These are phyloP conservation scores for Pontoporia blainvillei DNA, from an alignment of 2,113 vertebrate species.

Conservation along the genomic window DNA sequence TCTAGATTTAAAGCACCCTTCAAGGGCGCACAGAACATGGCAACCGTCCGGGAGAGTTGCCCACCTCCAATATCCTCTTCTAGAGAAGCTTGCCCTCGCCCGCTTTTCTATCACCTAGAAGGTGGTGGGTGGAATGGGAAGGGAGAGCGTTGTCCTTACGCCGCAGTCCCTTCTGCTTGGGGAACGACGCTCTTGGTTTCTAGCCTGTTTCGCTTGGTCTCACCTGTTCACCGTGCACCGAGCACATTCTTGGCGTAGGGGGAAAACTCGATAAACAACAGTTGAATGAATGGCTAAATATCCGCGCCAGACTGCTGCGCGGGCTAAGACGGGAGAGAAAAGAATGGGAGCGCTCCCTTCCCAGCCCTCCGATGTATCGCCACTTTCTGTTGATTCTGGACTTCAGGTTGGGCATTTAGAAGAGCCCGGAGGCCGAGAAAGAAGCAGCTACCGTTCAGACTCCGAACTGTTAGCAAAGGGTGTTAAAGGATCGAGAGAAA, in stretches of 20 bases:
- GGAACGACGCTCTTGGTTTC: not conserved
- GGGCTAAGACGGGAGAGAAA: not conserved
- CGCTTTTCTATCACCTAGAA: not conserved
- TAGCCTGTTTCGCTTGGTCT: too few species aligned
- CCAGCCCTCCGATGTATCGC: fast-evolving
- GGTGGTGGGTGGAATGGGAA: not conserved
- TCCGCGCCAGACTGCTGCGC: not conserved
- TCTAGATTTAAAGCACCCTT: not conserved
- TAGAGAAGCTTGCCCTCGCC: not conserved
- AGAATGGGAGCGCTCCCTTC: not conserved
- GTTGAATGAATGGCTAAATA: not conserved
- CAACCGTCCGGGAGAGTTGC: not conserved
- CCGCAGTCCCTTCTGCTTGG: not conserved
- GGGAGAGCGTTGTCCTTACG: not conserved
- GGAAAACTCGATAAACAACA: not conserved
- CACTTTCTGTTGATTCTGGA: not conserved
- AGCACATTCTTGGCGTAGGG: not conserved
- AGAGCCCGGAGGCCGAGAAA: not conserved
- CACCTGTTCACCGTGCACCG: not conserved
- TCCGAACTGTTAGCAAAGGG: not conserved
- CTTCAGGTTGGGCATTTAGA: not conserved
- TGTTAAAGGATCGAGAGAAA: not conserved
- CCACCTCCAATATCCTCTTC: not conserved
- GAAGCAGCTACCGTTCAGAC: not conserved
- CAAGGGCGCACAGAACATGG: not conserved